These are phyloP conservation scores for Falco cherrug DNA, from an alignment of 2,797 vertebrate species.

Conservation along the genomic window DNA sequence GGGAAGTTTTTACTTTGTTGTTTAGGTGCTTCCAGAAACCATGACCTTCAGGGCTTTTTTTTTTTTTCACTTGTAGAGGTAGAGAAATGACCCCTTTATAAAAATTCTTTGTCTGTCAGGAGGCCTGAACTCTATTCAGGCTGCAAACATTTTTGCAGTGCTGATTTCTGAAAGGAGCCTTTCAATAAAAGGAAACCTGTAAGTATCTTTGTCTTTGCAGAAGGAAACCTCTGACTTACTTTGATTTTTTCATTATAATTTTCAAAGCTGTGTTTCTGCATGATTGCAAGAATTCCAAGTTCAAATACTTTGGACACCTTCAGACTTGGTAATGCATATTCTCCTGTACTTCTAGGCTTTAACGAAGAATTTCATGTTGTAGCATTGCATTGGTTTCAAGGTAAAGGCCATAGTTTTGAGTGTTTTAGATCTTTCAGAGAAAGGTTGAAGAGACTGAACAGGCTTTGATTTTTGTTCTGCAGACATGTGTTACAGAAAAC, in stretches of 20 bases:
- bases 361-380: constrained; percentile 3
- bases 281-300: constrained; percentile 19
- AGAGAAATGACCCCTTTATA: constrained; percentile 37
- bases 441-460: not conserved
- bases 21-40: constrained; percentile 17
- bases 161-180: constrained; percentile 31
- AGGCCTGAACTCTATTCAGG: constrained; percentile 16
- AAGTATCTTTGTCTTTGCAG: constrained; percentile 60
- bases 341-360: not conserved
- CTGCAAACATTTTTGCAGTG: constrained; percentile 21
- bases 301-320: constrained; percentile 14
- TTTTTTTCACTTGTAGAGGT: not conserved
- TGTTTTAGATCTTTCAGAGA: constrained; percentile 18
- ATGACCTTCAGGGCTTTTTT: constrained; percentile 1
- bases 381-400: not conserved
- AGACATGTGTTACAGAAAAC: not conserved
- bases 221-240: constrained; percentile 27
- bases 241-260: constrained; percentile 50
- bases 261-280: constrained; percentile 50
- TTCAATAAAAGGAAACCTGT: constrained; percentile 7
- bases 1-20: constrained; percentile 13
- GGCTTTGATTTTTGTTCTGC: constrained; percentile 48
- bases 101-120: constrained; percentile 1
- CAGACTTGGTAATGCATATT: constrained; percentile 5
- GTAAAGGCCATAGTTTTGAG: constrained; percentile 1